Conservation (phyloP, 2,797 vertebrate genomes). For the Trachops cirrhosus region DNA sequence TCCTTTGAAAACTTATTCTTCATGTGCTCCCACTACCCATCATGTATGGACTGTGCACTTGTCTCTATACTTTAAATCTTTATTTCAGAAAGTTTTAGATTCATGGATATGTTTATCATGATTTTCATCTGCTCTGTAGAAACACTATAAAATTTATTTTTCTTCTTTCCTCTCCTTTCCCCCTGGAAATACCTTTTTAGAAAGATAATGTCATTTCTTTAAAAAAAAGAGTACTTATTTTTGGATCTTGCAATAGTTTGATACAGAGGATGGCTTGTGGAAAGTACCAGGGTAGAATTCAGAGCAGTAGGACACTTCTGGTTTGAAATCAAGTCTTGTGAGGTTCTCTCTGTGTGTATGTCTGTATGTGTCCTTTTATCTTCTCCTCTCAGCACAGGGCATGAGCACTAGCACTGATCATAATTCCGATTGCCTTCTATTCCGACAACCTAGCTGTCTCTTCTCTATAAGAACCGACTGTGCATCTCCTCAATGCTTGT, state of each 20-base stretch:
- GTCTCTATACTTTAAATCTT: not conserved
- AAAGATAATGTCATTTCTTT: not conserved
- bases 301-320: not conserved
- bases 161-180: not conserved
- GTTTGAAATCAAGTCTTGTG: not conserved
- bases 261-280: not conserved
- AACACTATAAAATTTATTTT: not conserved
- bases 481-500: not conserved
- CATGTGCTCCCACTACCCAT: not conserved
- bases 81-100: not conserved
- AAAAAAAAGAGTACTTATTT: not conserved
- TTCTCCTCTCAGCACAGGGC: not conserved
- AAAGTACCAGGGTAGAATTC: not conserved
- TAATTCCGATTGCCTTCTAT: not conserved
- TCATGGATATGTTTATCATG: not conserved
- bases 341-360: not conserved
- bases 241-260: not conserved
- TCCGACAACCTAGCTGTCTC: not conserved
- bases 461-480: too few species aligned
- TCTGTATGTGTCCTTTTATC: not conserved
- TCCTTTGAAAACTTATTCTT: not conserved
- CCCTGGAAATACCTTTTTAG: not conserved
- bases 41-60: not conserved
- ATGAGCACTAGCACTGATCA: not conserved
- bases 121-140: not conserved